Base-by-base conservation (phyloP, 2,113 vertebrate species). In the Paraplagusia blochii region DNA sequence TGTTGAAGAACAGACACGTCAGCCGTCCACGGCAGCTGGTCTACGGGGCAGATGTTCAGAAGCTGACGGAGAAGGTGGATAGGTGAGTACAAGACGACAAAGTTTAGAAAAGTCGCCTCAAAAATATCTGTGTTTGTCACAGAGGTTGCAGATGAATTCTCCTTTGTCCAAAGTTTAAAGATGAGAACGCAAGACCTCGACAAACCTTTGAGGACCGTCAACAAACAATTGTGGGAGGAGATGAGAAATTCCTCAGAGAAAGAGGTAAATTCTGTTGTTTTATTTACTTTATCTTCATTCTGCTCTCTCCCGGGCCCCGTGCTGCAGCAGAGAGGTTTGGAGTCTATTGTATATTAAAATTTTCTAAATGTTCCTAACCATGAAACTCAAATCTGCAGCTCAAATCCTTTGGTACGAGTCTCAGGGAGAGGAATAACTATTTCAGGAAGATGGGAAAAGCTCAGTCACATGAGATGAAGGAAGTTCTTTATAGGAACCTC, bases 41-140 rank as follows among this genome's bases (percentile, higher is more conserved):
- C 67, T 99, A 98, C 33, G 91, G 93, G 81, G 77, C 88, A 6
- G 90, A 98, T 15, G 91, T 91, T 63, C 87, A 81, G 33, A 69
- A 69, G 49, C 89, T 98, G 33, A 80, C 79, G 17, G 87, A 76
- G 36, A 91, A 83, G 62, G 92, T 91, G 77, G 91, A 90, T 11
- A 87, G 92, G 96, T 98, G 85, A 65, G 80, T 79, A 39, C 1
- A 4, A 29, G 22, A 29, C 6, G 22, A 29, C 2, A 6, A 29
- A 2, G 3, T 29, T 40, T 40, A 4, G 13, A 40, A 40, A 1
- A 10, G 12, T 11, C 9, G 4, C 10, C 38, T 40, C 13, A 11
- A 40, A 40, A 5, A 11, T 11, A 1, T 40, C 38, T 43, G 14
- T 43, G 14, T n/a, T 40, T 7, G 8, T 36, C 3, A 10, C 5